Evolutionary conservation across 1,140 invertebrate genomes (phyloP), one percentile per base, ranked within the genome.

Genomic region (Argopecten irradians): DNA sequence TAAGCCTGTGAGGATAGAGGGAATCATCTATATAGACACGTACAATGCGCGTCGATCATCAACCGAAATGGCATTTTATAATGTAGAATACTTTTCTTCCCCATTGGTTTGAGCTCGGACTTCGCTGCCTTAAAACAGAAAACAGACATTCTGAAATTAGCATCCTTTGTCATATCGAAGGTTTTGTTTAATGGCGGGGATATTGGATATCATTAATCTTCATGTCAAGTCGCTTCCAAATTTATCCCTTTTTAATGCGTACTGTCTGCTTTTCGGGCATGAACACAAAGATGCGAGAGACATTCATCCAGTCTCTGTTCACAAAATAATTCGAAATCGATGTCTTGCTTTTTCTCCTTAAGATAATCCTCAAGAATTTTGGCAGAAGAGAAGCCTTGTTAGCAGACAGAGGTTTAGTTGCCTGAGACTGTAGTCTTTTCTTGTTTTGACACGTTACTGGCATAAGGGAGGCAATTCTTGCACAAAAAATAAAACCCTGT

Each of bases 261-360:
- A 5, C 89, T 87, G 41, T 88, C 87, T 5, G 34, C 43, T 86
- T 87, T 86, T 9, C 89, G 36, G 32, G 84, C 84, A 46, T 90
- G 83, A 71, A 88, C 86, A 39, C 83, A 88, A 71, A 90, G 88
- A 32, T 87, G 84, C 19, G 82, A 85, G n/a, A 90, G 82, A 36
- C 39, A 35, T 34, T 90, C 85, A n/a, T 88, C 82, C 82, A 90
- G 36, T 34, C 39, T 84, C 14, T 11, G 34, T 41, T 32, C 9
- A 33, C 88, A 46, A 90, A 87, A 90, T 34, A 86, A 22, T 35
- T 90, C 86, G 82, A 87, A 90, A 39, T 88, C 16, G 7, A 86
- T 71, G 39, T 85, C 82, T n/a, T 85, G 16, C 11, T n/a, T n/a
- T n/a, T 55, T 85, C 32, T 87, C 84, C 34, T 22, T 71, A 9